Evolutionary conservation across 2,888 invertebrate genomes (phyloP).

Genomic region (Gibbula magus): DNA sequence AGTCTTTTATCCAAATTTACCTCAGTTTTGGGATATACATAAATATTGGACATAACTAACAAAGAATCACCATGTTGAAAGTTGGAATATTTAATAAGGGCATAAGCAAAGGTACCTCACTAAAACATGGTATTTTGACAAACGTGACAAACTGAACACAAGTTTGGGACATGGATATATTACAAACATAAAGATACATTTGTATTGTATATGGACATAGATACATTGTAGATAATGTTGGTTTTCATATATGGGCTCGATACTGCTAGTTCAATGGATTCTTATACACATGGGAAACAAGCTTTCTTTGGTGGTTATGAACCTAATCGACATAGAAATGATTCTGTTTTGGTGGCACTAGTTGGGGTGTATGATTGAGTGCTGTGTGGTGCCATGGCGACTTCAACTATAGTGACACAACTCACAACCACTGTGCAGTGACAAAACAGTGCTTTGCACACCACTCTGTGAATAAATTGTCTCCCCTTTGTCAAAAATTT

Average conservation of each 20-base stretch:
- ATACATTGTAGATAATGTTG: neutral
- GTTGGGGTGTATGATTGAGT: neutral
- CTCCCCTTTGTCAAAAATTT: neutral
- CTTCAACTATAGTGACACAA: neutral
- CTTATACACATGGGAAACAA: too few relatives aligned
- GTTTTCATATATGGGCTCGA: neutral
- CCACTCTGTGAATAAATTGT: neutral
- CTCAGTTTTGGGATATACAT: too few relatives aligned
- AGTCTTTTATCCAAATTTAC: too few relatives aligned
- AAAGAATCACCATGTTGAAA: too few relatives aligned
- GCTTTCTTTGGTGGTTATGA: neutral
- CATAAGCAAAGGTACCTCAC: too few relatives aligned
- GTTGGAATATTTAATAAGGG: too few relatives aligned
- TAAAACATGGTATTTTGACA: too few relatives aligned
- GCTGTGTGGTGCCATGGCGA: slow-evolving; percentile 6
- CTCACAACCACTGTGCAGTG: slow-evolving; percentile 2
- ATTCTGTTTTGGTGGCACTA: neutral
- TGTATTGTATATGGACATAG: neutral
- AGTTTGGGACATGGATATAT: too few relatives aligned
- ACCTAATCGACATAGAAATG: too few relatives aligned
- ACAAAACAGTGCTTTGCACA: slow-evolving; percentile 17
- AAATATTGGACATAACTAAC: too few relatives aligned
- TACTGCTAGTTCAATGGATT: neutral
- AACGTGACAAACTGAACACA: too few relatives aligned
- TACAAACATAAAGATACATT: neutral